Percentiles rank a stretch among this genome's conserved stretches.
These are phyloP conservation scores for Equus quagga DNA, from an alignment of 2,113 vertebrate genomes.

Conservation along the genomic window DNA sequence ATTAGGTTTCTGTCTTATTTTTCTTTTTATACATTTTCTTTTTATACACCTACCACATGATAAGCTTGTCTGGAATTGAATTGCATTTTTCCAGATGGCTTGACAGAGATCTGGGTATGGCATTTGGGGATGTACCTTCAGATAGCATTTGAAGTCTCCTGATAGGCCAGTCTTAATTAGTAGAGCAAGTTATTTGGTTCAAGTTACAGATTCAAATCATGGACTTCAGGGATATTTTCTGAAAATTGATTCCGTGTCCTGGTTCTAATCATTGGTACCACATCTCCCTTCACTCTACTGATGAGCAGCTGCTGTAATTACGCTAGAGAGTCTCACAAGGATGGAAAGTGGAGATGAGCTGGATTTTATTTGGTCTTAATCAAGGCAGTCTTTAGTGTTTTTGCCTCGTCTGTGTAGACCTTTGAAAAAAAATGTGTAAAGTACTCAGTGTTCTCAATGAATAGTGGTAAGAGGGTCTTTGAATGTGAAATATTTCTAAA, in stretches of 20 bases:
- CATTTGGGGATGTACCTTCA: neutral
- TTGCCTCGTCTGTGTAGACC: neutral
- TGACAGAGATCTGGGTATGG: neutral
- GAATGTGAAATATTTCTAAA: neutral
- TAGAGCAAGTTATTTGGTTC: neutral
- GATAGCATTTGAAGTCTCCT: conserved; percentile 15
- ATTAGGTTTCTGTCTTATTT: neutral
- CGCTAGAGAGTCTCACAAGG: neutral
- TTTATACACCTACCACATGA: neutral
- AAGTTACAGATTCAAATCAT: neutral
- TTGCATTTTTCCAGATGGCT: neutral
- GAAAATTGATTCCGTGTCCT: neutral
- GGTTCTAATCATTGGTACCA: neutral
- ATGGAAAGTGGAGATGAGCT: neutral
- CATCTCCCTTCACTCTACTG: neutral
- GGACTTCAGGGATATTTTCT: conserved; percentile 11
- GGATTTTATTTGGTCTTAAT: neutral
- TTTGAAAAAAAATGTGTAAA: conserved; percentile 41
- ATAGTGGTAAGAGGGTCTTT: conserved; percentile 10
- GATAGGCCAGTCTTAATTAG: neutral
- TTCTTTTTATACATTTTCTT: neutral
- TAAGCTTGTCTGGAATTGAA: conserved; percentile 31
- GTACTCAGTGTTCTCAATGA: neutral
- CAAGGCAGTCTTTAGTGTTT: neutral
- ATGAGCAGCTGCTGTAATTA: conserved; percentile 7